These are phyloP conservation scores for Eristalinus aeneus DNA, from an alignment of 2,888 invertebrate genomes.

Conservation along the genomic window DNA sequence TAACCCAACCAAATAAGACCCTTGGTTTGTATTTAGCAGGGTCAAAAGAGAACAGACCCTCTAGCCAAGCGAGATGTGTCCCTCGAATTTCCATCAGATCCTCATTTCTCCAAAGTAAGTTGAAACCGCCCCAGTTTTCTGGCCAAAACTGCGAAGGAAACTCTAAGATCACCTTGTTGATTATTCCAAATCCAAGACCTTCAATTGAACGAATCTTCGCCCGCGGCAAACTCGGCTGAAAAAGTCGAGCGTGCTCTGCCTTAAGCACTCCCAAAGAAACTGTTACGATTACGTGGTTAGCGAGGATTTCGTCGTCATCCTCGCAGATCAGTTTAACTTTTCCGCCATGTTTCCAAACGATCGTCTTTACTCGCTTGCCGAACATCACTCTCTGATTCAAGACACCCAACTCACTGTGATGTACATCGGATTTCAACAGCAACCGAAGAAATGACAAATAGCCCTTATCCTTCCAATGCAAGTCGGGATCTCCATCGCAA, in stretches of 20 bases:
- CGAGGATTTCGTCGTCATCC: constrained; percentile 79
- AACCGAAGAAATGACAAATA: constrained; percentile 86
- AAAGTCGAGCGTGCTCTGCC: constrained; percentile 78
- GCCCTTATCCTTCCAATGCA: constrained; percentile 89
- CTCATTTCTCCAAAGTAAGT: constrained; percentile 83
- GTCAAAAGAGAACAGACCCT: constrained; percentile 86
- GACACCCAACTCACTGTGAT: constrained; percentile 74
- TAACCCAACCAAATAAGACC: constrained; percentile 86
- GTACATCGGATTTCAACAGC: constrained; percentile 81
- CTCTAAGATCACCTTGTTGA: constrained; percentile 84
- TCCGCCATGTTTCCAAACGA: constrained; percentile 75
- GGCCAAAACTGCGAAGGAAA: constrained; percentile 84
- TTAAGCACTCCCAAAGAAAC: constrained; percentile 84
- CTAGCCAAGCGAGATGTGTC: constrained; percentile 82
- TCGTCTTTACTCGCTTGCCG: constrained; percentile 74
- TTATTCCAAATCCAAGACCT: constrained; percentile 83
- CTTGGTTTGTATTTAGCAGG: constrained; percentile 84
- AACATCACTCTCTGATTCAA: constrained; percentile 78
- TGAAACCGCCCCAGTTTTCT: constrained; percentile 81
- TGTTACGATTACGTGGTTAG: constrained; percentile 84
- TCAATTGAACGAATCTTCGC: constrained; percentile 82
- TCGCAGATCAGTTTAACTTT: constrained; percentile 72
- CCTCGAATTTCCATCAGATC: constrained; percentile 79
- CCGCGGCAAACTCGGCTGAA: constrained; percentile 81
- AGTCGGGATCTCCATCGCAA: constrained; percentile 86